Evolutionary conservation across 2,113 vertebrate species (phyloP).

Genomic region (Sturnus vulgaris): DNA sequence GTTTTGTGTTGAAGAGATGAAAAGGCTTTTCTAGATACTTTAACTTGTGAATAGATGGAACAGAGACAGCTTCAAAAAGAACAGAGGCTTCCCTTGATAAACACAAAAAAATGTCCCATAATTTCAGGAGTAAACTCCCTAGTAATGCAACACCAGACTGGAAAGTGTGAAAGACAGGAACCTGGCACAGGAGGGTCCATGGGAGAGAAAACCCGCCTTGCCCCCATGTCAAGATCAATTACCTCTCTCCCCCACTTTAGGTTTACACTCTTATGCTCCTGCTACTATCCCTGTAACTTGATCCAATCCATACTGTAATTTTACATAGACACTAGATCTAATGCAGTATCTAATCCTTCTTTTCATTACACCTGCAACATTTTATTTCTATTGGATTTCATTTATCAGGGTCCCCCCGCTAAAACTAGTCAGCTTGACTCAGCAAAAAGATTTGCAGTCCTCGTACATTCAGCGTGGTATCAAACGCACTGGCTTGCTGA

Average conservation of each 20-base stretch:
- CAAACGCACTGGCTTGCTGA: background rate
- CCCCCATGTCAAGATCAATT: background rate
- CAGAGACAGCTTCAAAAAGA: background rate
- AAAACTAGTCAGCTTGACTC: background rate
- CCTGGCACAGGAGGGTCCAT: rapidly evolving
- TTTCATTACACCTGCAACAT: background rate
- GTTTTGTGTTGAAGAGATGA: background rate
- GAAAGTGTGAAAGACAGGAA: background rate
- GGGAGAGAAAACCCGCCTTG: background rate
- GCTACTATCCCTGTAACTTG: background rate
- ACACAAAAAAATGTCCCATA: background rate
- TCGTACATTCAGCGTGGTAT: rapidly evolving
- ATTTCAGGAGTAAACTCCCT: background rate
- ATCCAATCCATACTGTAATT: background rate
- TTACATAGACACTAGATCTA: background rate
- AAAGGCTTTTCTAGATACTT: background rate
- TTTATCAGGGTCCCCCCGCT: background rate
- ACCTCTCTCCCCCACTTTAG: background rate
- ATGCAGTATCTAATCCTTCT: background rate
- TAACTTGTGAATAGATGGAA: background rate
- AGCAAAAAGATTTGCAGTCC: background rate
- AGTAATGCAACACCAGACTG: background rate
- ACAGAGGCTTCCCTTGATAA: background rate
- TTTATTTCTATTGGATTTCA: background rate
- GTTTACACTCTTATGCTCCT: background rate